A percentile compares a stretch with the other conserved stretches of the same genome.
Evolutionary conservation across 2,113 vertebrate species (phyloP).

Genomic region (Seriola rivoliana): DNA sequence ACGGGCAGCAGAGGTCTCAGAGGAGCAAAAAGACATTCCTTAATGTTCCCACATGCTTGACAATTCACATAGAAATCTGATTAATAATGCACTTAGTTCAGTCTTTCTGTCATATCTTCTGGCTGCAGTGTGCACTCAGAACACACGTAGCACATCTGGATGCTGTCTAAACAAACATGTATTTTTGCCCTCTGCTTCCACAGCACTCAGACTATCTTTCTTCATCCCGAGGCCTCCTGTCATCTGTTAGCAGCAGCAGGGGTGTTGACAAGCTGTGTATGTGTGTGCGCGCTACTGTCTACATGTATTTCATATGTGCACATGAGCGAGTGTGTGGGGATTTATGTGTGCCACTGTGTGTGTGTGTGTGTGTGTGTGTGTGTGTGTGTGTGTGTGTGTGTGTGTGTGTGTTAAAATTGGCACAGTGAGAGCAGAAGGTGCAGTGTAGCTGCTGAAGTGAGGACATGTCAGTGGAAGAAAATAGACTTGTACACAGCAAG

Average conservation of each 20-base stretch:
- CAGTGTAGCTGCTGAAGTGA: conserved; percentile 52
- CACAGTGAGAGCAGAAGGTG: conserved; percentile 49
- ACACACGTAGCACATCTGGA: conserved; percentile 58
- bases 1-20: not conserved
- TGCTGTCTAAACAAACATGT: conserved; percentile 71
- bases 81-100: conserved; percentile 26
- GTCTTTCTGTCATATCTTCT: conserved; percentile 22
- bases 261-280: conserved; percentile 43
- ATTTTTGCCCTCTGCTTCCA: conserved; percentile 43
- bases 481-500: conserved; percentile 39
- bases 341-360: not conserved
- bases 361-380: not conserved
- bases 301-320: not conserved
- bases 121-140: not conserved
- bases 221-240: conserved; percentile 61
- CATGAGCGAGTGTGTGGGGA: not conserved
- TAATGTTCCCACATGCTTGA: not conserved
- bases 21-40: not conserved
- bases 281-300: not conserved
- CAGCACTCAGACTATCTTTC: conserved; percentile 44
- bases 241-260: conserved; percentile 50
- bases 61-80: not conserved
- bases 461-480: conserved; percentile 56
- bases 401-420: conserved; percentile 34
- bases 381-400: not conserved